Base-by-base conservation (phyloP, 2,888 invertebrate genomes). In the Lasioglossum villosulum region DNA sequence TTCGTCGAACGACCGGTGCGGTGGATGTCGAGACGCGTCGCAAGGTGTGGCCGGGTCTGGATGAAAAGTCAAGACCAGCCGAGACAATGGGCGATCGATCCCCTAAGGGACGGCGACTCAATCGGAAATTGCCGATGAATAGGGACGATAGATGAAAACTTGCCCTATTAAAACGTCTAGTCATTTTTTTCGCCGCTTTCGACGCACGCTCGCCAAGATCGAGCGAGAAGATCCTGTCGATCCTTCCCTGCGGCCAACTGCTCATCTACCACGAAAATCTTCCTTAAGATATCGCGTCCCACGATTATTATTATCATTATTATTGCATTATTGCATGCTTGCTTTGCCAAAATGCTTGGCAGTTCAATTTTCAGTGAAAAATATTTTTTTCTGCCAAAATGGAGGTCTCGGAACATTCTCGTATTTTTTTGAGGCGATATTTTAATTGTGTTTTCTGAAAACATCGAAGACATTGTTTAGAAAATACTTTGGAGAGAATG, bases 81-180 rank as follows among this genome's bases (percentile, higher is more conserved):
- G 91, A 93, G 93, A 93, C 92, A 93, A 93, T 92, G 88, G 82
- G 52, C 93, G 93, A 94, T 94, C 94, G 94, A 94, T 94, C 89
- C 87, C 87, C 90, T 78, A 74, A 80, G 88, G 88, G 90, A 89
- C 86, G 89, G 89, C 90, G 94, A 93, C 93, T 92, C 94, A 94
- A 94, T 95, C 95, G 94, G 94, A 94, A 94, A 95, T 95, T 95
- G 91, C 92, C 92, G 93, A 92, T 93, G 89, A 91, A 92, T 93
- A 90, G 85, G 88, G 87, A 88, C 89, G 91, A 92, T 90, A 89
- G 90, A 90, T 84, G 89, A 88, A 91, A 91, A 91, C 87, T 80
- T 84, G 84, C 83, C 88, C 88, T 91, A 92, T 92, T 92, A 90
- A 92, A 91, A 90, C 80, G 93, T 91, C 90, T 83, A 91, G 91